Evolutionary conservation across 2,888 invertebrate genomes (phyloP).

Genomic region (Netelia virgata): DNA sequence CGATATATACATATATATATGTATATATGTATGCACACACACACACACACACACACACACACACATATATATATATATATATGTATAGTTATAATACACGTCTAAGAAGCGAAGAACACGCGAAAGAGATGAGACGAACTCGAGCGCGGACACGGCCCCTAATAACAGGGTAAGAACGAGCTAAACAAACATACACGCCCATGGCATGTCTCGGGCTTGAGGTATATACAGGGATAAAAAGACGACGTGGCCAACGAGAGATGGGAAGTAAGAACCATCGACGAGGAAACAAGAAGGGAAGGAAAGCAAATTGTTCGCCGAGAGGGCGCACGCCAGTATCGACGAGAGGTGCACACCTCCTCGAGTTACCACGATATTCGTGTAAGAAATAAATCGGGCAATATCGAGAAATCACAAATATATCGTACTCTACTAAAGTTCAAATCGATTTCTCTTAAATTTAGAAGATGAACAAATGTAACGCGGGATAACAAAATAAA

Average conservation of each 20-base stretch:
- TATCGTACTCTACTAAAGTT: no score
- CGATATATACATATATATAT: slow-evolving; percentile 11
- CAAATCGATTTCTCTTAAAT: no score
- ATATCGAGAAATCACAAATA: no score
- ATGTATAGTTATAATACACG: not conserved
- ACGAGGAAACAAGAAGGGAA: slow-evolving; percentile 44
- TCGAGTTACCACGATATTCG: no score
- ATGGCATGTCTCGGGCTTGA: slow-evolving; percentile 80
- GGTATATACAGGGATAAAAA: slow-evolving; percentile 62
- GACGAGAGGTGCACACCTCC: not conserved
- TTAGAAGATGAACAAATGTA: no score
- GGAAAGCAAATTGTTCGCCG: slow-evolving; percentile 32
- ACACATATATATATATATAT: not conserved
- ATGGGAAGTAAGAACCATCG: slow-evolving; percentile 36
- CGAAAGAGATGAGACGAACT: slow-evolving; percentile 60
- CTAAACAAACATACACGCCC: slow-evolving; percentile 85
- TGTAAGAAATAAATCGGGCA: no score
- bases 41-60: no score
- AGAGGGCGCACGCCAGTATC: slow-evolving; percentile 40
- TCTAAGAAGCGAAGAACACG: slow-evolving; percentile 45
- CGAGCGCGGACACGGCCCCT: slow-evolving; percentile 76
- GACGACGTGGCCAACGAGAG: slow-evolving; percentile 44
- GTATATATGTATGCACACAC: no score
- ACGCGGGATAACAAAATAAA: no score
- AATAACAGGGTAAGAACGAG: slow-evolving; percentile 83